Conservation (phyloP, 2,113 vertebrate genomes). For the Centropus bengalensis region DNA sequence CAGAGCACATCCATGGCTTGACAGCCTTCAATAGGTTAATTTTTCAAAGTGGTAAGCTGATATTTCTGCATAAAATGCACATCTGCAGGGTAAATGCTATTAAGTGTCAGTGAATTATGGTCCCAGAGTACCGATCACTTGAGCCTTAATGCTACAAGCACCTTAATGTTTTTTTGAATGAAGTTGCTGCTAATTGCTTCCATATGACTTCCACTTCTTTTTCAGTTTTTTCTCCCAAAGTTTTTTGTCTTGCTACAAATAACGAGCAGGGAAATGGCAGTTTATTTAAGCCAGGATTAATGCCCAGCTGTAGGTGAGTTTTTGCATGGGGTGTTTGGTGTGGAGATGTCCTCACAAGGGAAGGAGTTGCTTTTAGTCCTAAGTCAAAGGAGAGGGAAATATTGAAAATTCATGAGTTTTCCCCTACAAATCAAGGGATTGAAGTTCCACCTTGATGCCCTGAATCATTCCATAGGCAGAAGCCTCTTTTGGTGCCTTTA, state of each 20-base stretch:
- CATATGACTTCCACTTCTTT: constrained; percentile 60
- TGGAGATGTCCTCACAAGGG: background rate
- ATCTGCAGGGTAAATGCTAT: constrained; percentile 76
- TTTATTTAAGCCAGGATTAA: background rate
- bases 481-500: background rate
- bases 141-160: constrained; percentile 76
- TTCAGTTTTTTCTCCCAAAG: background rate
- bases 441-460: background rate
- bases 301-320: background rate
- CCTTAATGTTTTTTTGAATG: constrained; percentile 77
- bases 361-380: background rate
- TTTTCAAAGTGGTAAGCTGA: constrained; percentile 82
- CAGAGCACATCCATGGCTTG: constrained; percentile 40
- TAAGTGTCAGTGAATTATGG: constrained; percentile 80
- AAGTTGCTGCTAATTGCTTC: constrained; percentile 78
- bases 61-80: constrained; percentile 78
- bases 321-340: background rate
- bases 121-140: constrained; percentile 73
- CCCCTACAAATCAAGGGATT: background rate
- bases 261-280: constrained; percentile 23
- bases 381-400: background rate
- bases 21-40: constrained; percentile 73
- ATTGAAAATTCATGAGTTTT: background rate
- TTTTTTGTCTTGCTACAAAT: background rate
- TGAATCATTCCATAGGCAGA: background rate